These are phyloP conservation scores for Poecilia gillii DNA, from an alignment of 2,797 vertebrate genomes.

Conservation along the genomic window DNA sequence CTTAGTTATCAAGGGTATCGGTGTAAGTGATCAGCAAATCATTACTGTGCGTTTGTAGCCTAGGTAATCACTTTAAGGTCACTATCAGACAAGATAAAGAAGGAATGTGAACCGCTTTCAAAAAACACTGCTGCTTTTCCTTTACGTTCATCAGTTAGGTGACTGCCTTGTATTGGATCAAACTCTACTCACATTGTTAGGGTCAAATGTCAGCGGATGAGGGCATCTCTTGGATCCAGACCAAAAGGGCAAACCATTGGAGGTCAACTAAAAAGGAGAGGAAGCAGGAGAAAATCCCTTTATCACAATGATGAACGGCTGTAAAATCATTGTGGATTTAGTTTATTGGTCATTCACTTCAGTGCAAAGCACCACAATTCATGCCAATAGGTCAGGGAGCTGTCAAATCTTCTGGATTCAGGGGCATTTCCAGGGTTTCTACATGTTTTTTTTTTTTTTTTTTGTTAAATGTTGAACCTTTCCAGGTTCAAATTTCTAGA, in stretches of 20 bases:
- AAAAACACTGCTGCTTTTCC: constrained; percentile 14
- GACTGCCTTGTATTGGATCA: constrained; percentile 18
- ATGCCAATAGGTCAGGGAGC: background rate
- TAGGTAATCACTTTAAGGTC: constrained; percentile 49
- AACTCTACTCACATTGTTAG: constrained; percentile 82
- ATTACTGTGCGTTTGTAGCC: constrained; percentile 37
- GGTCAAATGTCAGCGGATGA: constrained; percentile 85
- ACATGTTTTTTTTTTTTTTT: background rate
- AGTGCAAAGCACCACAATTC: background rate
- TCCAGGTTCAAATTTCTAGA: background rate
- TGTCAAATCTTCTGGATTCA: background rate
- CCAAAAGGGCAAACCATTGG: constrained; percentile 87
- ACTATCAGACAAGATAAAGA: constrained; percentile 63
- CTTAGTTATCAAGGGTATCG: background rate
- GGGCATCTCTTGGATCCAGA: constrained; percentile 86
- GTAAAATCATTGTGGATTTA: background rate
- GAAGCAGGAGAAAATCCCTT: constrained; percentile 35
- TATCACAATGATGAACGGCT: constrained; percentile 3
- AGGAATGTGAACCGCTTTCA: constrained; percentile 47
- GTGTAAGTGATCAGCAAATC: constrained; percentile 18
- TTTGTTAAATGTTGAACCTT: background rate
- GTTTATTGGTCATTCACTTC: background rate
- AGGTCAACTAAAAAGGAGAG: constrained; percentile 76
- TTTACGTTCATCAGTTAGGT: constrained; percentile 22
- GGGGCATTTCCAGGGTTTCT: background rate